Conservation (phyloP, 2,888 invertebrate genomes). For the Diaphora mendica region DNA sequence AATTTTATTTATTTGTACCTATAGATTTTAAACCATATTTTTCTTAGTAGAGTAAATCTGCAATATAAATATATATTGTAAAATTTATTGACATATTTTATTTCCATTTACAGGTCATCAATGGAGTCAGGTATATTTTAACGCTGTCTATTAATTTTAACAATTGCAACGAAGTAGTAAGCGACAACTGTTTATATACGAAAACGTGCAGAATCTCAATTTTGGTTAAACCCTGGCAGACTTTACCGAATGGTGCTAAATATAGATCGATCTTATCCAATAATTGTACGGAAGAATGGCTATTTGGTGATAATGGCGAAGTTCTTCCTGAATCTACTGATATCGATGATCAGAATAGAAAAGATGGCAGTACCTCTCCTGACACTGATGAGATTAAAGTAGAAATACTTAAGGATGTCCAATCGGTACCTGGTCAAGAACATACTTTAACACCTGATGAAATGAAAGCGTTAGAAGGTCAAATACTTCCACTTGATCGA, state of each 20-base stretch:
- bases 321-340: slow-evolving; percentile 52
- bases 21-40: no score
- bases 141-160: slow-evolving; percentile 82
- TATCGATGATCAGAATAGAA: slow-evolving; percentile 55
- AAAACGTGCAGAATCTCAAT: slow-evolving; percentile 87
- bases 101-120: slow-evolving; percentile 81
- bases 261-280: slow-evolving; percentile 87
- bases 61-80: not conserved
- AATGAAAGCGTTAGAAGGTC: slow-evolving; percentile 72
- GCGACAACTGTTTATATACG: slow-evolving; percentile 63
- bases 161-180: slow-evolving; percentile 69
- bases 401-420: slow-evolving; percentile 64
- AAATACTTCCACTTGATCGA: slow-evolving; percentile 71
- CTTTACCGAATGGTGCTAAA: slow-evolving; percentile 84
- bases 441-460: slow-evolving; percentile 67
- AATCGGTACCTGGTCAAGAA: slow-evolving; percentile 62
- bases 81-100: not conserved
- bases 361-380: slow-evolving; percentile 44
- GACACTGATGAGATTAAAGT: slow-evolving; percentile 67
- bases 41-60: not conserved
- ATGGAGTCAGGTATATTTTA: slow-evolving; percentile 87
- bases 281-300: slow-evolving; percentile 88
- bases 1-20: no score
- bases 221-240: slow-evolving; percentile 89
- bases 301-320: slow-evolving; percentile 77